Conservation (phyloP, 1,140 invertebrate genomes). For the Ceratina calcarata region DNA sequence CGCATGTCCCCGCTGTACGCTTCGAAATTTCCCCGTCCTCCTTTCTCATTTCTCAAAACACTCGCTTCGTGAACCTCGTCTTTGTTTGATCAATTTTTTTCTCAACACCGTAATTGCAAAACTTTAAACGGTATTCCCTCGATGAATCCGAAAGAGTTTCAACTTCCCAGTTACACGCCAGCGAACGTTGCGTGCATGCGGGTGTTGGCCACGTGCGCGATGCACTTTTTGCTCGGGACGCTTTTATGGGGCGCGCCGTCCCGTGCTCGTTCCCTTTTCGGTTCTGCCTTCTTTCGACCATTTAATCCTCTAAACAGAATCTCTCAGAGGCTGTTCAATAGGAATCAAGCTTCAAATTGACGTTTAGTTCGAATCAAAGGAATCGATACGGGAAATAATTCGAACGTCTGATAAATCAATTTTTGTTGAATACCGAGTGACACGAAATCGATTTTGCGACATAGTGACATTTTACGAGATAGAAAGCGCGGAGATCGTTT, state of each 20-base stretch:
- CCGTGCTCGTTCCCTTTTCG: slow-evolving; percentile 46
- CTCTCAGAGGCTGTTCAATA: background rate
- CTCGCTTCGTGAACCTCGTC: background rate
- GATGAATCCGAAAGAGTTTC: background rate
- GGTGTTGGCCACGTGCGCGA: slow-evolving; percentile 76
- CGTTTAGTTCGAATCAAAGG: background rate
- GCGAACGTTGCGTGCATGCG: slow-evolving; percentile 68
- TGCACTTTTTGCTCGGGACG: slow-evolving; percentile 71
- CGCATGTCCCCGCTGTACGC: background rate
- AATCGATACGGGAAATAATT: no score
- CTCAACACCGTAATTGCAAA: background rate
- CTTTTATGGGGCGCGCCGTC: slow-evolving; percentile 46
- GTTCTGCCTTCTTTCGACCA: slow-evolving; percentile 4
- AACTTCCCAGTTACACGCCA: slow-evolving; percentile 27
- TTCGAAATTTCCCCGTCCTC: slow-evolving; percentile 23
- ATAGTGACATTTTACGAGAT: slow-evolving; percentile 54
- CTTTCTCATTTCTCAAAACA: slow-evolving; percentile 4
- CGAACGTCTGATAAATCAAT: no score
- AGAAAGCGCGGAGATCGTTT: slow-evolving; percentile 55
- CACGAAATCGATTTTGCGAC: no score
- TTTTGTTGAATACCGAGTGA: no score
- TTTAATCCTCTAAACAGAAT: background rate
- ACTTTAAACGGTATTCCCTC: no score
- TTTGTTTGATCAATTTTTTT: background rate
- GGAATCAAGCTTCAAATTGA: no score